A percentile compares a stretch with the other conserved stretches of the same genome.
phyloP scores from a whole-genome alignment of 2,888 invertebrate species.

The Dastarcus helophoroides region DNA sequence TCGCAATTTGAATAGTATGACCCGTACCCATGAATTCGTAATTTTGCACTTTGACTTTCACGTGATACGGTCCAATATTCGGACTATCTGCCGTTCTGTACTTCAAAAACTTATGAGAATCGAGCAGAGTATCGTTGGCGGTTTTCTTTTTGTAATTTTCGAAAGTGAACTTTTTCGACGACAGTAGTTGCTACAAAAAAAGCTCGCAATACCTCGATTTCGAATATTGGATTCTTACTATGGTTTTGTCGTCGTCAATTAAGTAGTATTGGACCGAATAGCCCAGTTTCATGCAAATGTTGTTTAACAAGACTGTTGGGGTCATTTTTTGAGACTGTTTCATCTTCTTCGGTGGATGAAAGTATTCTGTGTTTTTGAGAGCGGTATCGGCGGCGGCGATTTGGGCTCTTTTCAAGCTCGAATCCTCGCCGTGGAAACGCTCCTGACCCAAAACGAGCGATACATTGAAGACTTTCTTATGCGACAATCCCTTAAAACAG shows the following conservation, averaged over 20 bases:
- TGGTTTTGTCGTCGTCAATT: conserved; percentile 9
- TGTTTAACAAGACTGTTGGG: conserved; percentile 29
- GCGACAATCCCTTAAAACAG: conserved; percentile 28
- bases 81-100: conserved; percentile 15
- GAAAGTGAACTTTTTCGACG: background rate
- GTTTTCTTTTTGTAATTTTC: background rate
- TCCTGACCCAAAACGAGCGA: conserved; percentile 27
- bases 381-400: conserved; percentile 23
- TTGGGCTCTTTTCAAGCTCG: conserved; percentile 27
- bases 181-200: background rate
- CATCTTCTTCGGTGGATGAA: conserved; percentile 21
- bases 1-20: conserved; percentile 27
- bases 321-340: conserved; percentile 17
- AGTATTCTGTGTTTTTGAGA: conserved; percentile 24
- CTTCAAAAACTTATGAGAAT: no score
- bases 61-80: conserved; percentile 23
- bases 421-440: conserved; percentile 22
- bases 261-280: conserved; percentile 23
- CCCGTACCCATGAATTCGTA: conserved; percentile 24
- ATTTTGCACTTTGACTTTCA: conserved; percentile 25
- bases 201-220: background rate
- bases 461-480: conserved; percentile 25
- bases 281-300: conserved; percentile 27
- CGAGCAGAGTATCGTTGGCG: background rate
- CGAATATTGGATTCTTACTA: conserved; percentile 1